Base-by-base conservation (phyloP, 2,888 invertebrate genomes). In the Drosophila falleni region DNA sequence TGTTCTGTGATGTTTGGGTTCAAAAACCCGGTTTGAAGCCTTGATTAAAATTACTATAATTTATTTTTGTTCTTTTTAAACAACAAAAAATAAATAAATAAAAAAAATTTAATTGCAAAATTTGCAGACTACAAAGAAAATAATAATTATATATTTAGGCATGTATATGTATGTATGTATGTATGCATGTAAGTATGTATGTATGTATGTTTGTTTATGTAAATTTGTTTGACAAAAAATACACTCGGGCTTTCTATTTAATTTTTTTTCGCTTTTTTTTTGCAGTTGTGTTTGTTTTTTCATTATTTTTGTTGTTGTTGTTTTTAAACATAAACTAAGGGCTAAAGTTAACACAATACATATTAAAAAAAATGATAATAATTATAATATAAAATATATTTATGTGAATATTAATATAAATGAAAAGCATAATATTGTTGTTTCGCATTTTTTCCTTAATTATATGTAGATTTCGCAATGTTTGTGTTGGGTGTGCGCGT, bases 221-320 rank as follows among this genome's bases (percentile, higher is more conserved):
- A 86, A 76, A 80, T 85, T 85, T 85, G 84, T 85, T 85, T 80
- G 81, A 86, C 87, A 86, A 85, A 86, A 86, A 86, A 80, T 86
- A 85, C 84, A 86, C 78, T 79, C 74, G 35, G 26, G 73, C 75
- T 73, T 73, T 65, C 41, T 53, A 71, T 69, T 76, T 64, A 65
- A 49, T 56, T 54, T 50, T 69, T 47, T 49, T 58, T 60, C 60
- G 46, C 51, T 60, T 59, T 71, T 46, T 46, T 64, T 33, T 41
- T 41, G 56, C 44, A n/a, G 29, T 54, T 70, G 54, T 55, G 26
- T 71, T 65, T 65, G 37, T 61, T 37, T 58, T 51, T 23, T 23
- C 15, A 35, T 61, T 35, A 60, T 47, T 31, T 61, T 56, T 50
- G 53, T 65, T 62, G 49, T 68, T 65, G 37, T 71, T 58, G 56